Conservation (phyloP, 2,113 vertebrate genomes). For the Lophotis ruficrista region DNA sequence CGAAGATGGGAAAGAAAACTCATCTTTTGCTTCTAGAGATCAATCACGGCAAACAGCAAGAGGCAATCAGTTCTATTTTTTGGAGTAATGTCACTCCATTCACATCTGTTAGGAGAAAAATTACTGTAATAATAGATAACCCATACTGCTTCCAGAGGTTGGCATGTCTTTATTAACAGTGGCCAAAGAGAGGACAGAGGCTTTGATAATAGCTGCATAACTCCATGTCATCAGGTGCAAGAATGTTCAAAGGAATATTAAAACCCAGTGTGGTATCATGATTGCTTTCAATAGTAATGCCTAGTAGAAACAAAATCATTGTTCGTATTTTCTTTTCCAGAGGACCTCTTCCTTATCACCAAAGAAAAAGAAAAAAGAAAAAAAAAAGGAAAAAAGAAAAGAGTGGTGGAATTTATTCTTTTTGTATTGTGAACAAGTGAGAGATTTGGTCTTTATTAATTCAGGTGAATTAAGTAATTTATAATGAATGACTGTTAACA, state of each 20-base stretch:
- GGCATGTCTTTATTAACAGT: not conserved
- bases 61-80: not conserved
- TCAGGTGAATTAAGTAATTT: not conserved
- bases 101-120: not conserved
- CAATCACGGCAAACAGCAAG: not conserved
- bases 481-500: not conserved
- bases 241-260: not conserved
- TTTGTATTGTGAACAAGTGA: not conserved
- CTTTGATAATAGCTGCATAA: not conserved
- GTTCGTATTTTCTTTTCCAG: not conserved
- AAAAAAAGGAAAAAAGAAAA: rapidly evolving
- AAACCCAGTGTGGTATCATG: not conserved
- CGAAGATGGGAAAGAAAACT: not conserved
- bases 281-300: not conserved
- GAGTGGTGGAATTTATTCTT: not conserved
- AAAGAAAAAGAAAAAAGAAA: not conserved
- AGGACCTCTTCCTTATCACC: rapidly evolving
- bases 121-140: not conserved
- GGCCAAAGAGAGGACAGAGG: not conserved
- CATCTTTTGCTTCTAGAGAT: not conserved
- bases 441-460: not conserved
- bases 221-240: not conserved
- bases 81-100: not conserved
- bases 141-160: not conserved
- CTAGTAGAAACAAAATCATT: not conserved